Conservation (phyloP, 2,797 vertebrate genomes). For the Falco rusticolus region DNA sequence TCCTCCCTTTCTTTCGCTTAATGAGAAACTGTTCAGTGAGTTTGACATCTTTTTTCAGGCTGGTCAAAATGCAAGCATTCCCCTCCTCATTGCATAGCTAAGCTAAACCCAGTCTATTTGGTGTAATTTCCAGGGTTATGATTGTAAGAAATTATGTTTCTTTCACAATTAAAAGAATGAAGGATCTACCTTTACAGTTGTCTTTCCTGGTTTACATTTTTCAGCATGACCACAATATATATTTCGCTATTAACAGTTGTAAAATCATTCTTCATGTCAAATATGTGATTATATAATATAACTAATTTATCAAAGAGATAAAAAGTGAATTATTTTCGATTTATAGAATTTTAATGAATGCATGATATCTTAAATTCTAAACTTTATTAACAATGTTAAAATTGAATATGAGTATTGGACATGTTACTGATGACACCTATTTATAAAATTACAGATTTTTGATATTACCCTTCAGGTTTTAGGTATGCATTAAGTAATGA, state of each 20-base stretch:
- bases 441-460: background rate
- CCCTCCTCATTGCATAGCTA: background rate
- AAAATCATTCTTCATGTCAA: background rate
- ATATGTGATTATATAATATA: background rate
- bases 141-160: background rate
- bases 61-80: background rate
- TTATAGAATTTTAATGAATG: background rate
- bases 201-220: background rate
- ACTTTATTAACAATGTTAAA: background rate
- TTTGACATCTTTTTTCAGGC: background rate
- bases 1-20: background rate
- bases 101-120: background rate
- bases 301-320: rapidly evolving
- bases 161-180: background rate
- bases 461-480: background rate
- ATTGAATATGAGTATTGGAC: background rate
- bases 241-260: background rate
- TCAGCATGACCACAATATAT: background rate
- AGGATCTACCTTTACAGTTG: background rate
- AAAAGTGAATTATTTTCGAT: background rate
- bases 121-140: background rate
- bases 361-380: background rate
- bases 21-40: background rate
- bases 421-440: background rate
- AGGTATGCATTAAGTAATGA: background rate